Conservation (phyloP, 2,797 vertebrate genomes). For the Mycteria americana region DNA sequence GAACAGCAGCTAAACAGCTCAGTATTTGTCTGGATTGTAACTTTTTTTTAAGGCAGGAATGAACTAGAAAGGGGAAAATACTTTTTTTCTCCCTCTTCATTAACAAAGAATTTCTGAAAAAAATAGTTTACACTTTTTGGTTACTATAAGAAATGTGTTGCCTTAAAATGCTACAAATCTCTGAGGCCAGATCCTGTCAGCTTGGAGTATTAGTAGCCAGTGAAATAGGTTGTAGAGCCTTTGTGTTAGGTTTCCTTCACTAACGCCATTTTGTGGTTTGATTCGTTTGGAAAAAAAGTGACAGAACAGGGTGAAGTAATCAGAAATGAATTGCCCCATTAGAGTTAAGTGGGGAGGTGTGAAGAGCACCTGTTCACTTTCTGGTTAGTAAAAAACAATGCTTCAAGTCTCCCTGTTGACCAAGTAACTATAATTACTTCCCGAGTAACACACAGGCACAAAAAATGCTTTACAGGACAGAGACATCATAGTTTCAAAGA, state of each 20-base stretch:
- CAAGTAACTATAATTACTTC: background rate
- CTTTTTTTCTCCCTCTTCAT: too few relatives aligned
- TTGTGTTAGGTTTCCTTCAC: background rate
- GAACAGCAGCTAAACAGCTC: background rate
- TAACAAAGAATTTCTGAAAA: background rate
- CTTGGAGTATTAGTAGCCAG: background rate
- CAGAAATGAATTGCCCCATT: background rate
- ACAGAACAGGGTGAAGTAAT: background rate
- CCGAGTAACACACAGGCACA: rapidly evolving
- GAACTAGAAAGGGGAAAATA: background rate
- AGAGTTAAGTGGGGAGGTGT: background rate
- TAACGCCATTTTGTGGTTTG: background rate
- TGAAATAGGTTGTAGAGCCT: background rate
- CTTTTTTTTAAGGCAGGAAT: background rate
- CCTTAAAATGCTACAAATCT: background rate
- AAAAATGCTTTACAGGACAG: background rate
- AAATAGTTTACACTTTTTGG: background rate
- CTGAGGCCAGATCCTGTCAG: background rate
- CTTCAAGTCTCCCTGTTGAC: background rate
- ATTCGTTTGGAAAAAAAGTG: background rate
- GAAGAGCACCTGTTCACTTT: background rate
- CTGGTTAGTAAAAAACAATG: background rate
- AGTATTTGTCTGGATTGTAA: background rate
- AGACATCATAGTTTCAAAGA: background rate
- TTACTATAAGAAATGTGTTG: background rate